These are phyloP conservation scores for Athalia circularis DNA, from an alignment of 2,888 invertebrate genomes.

Conservation along the genomic window DNA sequence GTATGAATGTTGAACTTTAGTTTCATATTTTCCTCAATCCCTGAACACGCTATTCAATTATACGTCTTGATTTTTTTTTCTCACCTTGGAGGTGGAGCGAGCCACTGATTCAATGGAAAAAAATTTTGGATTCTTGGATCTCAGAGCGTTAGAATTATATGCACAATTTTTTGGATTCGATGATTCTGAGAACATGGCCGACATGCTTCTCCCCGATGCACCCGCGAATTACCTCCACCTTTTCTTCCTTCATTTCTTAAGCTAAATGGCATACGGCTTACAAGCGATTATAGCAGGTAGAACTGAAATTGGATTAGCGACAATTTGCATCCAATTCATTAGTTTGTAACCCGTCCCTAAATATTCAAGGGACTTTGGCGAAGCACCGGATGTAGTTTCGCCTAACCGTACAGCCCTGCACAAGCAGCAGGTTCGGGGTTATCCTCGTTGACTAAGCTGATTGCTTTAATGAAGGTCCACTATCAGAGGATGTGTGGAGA, in stretches of 20 bases:
- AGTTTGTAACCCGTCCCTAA: conserved; percentile 32
- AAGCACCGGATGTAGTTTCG: conserved; percentile 32
- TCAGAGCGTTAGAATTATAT: no score
- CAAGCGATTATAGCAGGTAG: conserved; percentile 32
- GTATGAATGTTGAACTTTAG: no score
- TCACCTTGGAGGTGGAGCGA: no score
- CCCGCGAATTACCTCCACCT: neutral
- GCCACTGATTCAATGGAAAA: no score
- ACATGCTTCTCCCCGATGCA: neutral
- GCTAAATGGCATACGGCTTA: conserved; percentile 31
- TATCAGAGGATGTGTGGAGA: conserved; percentile 30
- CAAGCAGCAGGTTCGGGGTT: conserved; percentile 3
- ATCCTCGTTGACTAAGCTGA: conserved; percentile 42
- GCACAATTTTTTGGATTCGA: no score
- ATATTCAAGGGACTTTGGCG: conserved; percentile 32
- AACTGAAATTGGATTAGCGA: conserved; percentile 35
- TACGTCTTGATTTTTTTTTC: no score
- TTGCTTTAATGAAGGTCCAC: conserved; percentile 45
- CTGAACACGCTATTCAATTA: no score
- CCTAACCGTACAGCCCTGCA: neutral
- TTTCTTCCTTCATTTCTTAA: conserved; percentile 1
- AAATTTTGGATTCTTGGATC: no score
- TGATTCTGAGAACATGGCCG: no score
- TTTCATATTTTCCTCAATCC: no score
- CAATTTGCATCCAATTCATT: conserved; percentile 40